These are phyloP conservation scores for Thunnus albacares DNA, from an alignment of 2,797 vertebrate species.

Conservation along the genomic window DNA sequence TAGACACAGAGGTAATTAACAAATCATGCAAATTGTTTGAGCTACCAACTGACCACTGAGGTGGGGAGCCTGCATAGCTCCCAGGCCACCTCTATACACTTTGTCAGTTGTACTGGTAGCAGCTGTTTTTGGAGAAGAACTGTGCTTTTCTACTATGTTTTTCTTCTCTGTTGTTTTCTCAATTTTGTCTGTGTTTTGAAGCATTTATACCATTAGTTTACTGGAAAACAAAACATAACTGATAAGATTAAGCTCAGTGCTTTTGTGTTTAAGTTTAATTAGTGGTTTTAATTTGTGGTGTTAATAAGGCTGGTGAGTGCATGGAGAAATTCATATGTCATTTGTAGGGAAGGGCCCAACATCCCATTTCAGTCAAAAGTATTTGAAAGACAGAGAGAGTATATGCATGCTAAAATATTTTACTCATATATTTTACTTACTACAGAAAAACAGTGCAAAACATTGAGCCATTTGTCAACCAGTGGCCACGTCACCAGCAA, in stretches of 20 bases:
- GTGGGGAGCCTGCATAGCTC: not conserved
- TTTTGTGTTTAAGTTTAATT: too few species aligned
- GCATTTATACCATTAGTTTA: too few species aligned
- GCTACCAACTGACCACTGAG: not conserved
- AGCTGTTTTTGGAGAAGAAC: not conserved
- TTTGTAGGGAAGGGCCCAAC: too few species aligned
- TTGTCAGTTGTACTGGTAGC: not conserved
- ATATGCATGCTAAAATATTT: too few species aligned
- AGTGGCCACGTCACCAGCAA: not conserved
- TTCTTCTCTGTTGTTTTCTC: not conserved
- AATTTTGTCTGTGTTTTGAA: not conserved
- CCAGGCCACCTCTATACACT: not conserved
- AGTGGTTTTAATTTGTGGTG: not conserved
- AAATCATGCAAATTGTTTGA: conserved; percentile 3
- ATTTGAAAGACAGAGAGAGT: too few species aligned
- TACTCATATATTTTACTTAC: too few species aligned
- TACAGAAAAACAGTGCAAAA: not conserved
- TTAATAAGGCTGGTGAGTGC: not conserved
- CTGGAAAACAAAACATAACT: too few species aligned
- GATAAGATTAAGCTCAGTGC: too few species aligned
- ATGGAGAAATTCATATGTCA: too few species aligned
- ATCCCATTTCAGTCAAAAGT: too few species aligned
- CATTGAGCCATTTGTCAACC: not conserved
- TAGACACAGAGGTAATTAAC: not conserved
- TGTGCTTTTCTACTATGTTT: not conserved